A percentile compares a stretch with the other conserved stretches of the same genome.
phyloP scores from a whole-genome alignment of 2,888 invertebrate genomes.

The Callosobruchus maculatus region DNA sequence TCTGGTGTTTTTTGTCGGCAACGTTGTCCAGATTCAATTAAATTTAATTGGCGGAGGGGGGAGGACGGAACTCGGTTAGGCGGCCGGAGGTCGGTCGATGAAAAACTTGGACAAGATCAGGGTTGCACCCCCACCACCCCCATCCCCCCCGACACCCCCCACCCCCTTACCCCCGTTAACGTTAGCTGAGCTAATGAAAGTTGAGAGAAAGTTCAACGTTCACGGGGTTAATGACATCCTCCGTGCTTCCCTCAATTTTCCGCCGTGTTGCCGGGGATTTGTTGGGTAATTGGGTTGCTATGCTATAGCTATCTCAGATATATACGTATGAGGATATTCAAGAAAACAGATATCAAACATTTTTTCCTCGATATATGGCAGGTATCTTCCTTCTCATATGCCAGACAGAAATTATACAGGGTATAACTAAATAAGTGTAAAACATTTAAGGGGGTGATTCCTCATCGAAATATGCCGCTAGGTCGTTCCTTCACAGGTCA shows the following conservation, averaged over 20 bases:
- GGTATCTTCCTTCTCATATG: too few relatives aligned
- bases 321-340: too few relatives aligned
- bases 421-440: too few relatives aligned
- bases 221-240: constrained; percentile 26
- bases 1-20: too few relatives aligned
- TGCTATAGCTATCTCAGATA: too few relatives aligned
- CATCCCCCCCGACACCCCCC: constrained; percentile 1
- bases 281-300: not conserved
- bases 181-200: constrained; percentile 36
- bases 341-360: too few relatives aligned
- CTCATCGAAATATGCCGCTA: too few relatives aligned
- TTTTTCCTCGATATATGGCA: too few relatives aligned
- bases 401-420: too few relatives aligned
- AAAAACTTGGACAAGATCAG: constrained; percentile 49
- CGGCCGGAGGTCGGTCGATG: constrained; percentile 38
- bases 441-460: too few relatives aligned
- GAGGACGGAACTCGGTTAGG: constrained; percentile 44
- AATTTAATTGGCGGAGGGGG: constrained; percentile 42
- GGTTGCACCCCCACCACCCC: constrained; percentile 24
- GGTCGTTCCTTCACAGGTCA: too few relatives aligned
- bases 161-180: not conserved
- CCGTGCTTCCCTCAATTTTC: constrained; percentile 10
- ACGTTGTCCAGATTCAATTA: constrained; percentile 40
- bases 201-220: constrained; percentile 41
- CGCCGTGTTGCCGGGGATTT: constrained; percentile 4